Percentiles rank a stretch among this genome's conserved stretches.
Conservation (phyloP, 2,888 invertebrate genomes). For the Eristalinus sepulchralis region DNA sequence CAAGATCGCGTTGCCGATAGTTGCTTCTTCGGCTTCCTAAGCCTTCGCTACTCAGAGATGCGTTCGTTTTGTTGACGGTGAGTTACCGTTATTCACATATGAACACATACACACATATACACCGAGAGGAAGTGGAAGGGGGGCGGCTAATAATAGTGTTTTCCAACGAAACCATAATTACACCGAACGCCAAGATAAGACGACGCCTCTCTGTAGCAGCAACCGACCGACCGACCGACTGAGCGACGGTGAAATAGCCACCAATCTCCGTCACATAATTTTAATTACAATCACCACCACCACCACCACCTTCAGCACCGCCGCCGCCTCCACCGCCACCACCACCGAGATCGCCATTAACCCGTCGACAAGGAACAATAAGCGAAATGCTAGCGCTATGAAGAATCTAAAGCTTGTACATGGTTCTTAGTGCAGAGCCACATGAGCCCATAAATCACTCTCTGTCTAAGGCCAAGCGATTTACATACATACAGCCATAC, state of each 20-base stretch:
- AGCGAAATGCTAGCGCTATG: background rate
- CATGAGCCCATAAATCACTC: slow-evolving; percentile 48
- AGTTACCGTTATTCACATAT: background rate
- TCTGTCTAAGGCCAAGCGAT: slow-evolving; percentile 36
- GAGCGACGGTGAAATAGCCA: background rate
- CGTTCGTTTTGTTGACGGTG: background rate
- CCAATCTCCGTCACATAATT: background rate
- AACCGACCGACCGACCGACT: background rate
- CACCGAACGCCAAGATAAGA: background rate
- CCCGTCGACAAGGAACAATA: background rate
- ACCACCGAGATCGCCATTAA: background rate
- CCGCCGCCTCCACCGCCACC: background rate
- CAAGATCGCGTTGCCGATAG: slow-evolving; percentile 23
- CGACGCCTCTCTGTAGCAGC: background rate
- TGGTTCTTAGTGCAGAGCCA: background rate
- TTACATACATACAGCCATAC: slow-evolving; percentile 17
- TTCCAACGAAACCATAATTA: background rate
- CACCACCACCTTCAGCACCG: background rate
- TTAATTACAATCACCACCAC: background rate
- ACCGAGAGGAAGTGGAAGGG: background rate
- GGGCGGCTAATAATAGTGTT: background rate
- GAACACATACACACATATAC: background rate
- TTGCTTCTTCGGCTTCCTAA: background rate
- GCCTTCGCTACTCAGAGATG: background rate
- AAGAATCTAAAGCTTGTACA: background rate